phyloP scores from a whole-genome alignment of 2,888 invertebrate genomes.

The Leptinotarsa rubiginosa region DNA sequence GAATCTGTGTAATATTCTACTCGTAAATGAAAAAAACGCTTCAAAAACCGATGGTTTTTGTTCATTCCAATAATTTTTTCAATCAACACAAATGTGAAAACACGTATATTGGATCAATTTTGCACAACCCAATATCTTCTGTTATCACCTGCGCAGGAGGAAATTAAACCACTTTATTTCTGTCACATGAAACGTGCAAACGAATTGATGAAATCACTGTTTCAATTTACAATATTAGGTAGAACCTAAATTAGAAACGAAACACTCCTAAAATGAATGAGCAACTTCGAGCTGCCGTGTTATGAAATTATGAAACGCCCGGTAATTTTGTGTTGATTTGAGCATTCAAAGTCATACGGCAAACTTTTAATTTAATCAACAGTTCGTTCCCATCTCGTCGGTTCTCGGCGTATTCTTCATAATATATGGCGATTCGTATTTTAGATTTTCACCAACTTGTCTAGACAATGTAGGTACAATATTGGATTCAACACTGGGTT shows the following conservation, averaged over 20 bases:
- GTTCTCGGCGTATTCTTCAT: slow-evolving; percentile 24
- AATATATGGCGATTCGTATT: slow-evolving; percentile 2
- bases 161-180: neutral
- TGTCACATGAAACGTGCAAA: slow-evolving; percentile 22
- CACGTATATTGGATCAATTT: neutral
- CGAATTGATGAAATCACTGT: slow-evolving; percentile 38
- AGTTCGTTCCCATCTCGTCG: slow-evolving; percentile 35
- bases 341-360: slow-evolving; percentile 59
- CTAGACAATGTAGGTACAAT: too few species aligned
- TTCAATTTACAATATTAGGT: slow-evolving; percentile 41
- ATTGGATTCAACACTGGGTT: too few species aligned
- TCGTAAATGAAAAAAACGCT: too few species aligned
- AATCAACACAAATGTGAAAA: too few species aligned
- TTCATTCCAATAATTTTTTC: too few species aligned
- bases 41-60: too few species aligned
- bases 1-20: too few species aligned
- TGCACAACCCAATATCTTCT: neutral
- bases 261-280: slow-evolving; percentile 55
- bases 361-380: slow-evolving; percentile 62
- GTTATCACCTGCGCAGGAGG: too few species aligned
- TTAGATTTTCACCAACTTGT: neutral
- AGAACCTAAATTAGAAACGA: slow-evolving; percentile 47
- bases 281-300: slow-evolving; percentile 47
- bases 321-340: slow-evolving; percentile 62
- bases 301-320: slow-evolving; percentile 61